Evolutionary conservation across 2,888 invertebrate genomes (phyloP).

Genomic region (Chymomyza procnemis): DNA sequence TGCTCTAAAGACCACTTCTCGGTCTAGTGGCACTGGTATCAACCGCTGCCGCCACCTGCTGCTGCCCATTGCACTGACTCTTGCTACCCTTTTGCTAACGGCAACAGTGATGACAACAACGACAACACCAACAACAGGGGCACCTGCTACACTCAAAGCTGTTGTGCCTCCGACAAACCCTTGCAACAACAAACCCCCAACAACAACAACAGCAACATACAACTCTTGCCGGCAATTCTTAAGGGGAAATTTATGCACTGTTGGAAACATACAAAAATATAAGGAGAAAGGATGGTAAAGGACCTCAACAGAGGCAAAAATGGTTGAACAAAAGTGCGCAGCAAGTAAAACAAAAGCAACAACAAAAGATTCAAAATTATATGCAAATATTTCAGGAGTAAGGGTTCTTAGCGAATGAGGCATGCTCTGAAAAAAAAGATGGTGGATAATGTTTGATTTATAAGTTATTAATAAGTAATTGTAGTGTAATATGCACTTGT

Average conservation of each 20-base stretch:
- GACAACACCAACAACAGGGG: conserved; percentile 35
- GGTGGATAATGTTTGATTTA: too few species aligned
- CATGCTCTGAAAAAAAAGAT: background rate
- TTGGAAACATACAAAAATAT: conserved; percentile 20
- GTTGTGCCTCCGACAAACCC: conserved; percentile 2
- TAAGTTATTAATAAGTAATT: too few species aligned
- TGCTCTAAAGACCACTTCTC: background rate
- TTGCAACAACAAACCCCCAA: background rate
- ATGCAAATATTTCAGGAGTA: conserved; percentile 3
- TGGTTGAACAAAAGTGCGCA: conserved; percentile 60
- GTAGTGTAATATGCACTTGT: too few species aligned
- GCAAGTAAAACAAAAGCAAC: conserved; percentile 34
- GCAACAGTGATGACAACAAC: conserved; percentile 14
- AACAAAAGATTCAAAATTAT: conserved; percentile 11
- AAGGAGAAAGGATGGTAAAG: conserved; percentile 18
- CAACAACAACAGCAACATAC: conserved; percentile 1
- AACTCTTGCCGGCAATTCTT: conserved; percentile 52
- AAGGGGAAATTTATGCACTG: conserved; percentile 71
- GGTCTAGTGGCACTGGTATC: background rate
- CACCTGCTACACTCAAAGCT: conserved; percentile 58
- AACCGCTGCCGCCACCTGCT: conserved; percentile 12
- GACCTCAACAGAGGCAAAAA: conserved; percentile 39
- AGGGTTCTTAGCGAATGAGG: background rate
- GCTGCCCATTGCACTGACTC: conserved; percentile 26
- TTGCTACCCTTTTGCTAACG: conserved; percentile 43